Evolutionary conservation across 2,113 vertebrate genomes (phyloP), one percentile per base, ranked within the genome.

Genomic region (Leiothrix lutea): DNA sequence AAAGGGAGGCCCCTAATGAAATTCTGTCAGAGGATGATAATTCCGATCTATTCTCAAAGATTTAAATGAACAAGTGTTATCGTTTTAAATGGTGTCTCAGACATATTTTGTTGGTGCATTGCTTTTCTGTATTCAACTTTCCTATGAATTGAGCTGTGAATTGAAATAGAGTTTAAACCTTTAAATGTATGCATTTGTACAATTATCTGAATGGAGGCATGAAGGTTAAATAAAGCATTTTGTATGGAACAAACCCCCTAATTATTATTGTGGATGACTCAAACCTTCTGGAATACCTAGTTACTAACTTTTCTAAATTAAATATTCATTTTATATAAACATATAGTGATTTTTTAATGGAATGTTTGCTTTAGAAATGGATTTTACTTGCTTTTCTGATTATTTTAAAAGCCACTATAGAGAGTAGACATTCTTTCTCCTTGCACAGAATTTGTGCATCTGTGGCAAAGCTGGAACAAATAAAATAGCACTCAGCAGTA

Each of bases 141-240:
- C 98, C 98, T 98, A 99, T 99, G 98, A 98, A 99, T 99, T 99
- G 99, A 99, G 99, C 99, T 99, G 99, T 99, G 99, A 99, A 99
- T 98, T 98, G 98, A 98, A 99, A 99, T 99, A 98, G 98, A 99
- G 98, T 99, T 99, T 98, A 99, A 99, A 99, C 98, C 98, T 99
- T 99, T 99, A 99, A 98, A 98, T 99, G 99, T 99, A 98, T 98
- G 98, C 98, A 98, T 98, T 98, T 98, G 98, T 98, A 99, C 99
- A 99, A 99, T 99, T 99, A 99, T 99, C 99, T 99, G 99, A 99
- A 99, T 99, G 99, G 99, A 99, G 99, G 99, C 99, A 99, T 99
- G 99, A 99, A 99, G 99, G 99, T 99, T 98, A 98, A 99, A 99
- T 99, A 99, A 99, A 99, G 98, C 99, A 99, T 99, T 99, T 99